Base-by-base conservation (phyloP, 2,113 vertebrate genomes). In the Ivindomyrus marchei region DNA sequence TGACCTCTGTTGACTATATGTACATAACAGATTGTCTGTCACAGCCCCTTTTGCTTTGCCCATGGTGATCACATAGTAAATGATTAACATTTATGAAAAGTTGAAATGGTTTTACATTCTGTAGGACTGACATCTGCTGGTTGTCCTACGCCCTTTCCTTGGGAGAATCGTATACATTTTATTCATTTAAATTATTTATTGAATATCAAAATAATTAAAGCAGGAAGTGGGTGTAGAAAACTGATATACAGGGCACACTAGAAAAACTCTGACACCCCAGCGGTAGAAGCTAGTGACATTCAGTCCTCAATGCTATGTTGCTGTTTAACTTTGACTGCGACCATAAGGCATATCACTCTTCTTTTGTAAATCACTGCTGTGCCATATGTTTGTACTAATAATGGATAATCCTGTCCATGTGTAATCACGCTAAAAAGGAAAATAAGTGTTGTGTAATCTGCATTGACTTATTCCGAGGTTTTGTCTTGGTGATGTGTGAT, bases 1-100 rank as follows among this genome's bases (percentile, higher is more conserved):
- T 93, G 95, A 94, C 95, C 94, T 53, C 49, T 89, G 31, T 66
- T 56, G 47, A 53, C 24, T 90, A 89, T 92, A 93, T 90, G 92
- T 89, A 66, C 85, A 90, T 90, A 10, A 42, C 27, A 46, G 47
- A 46, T 70, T 90, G 74, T 36, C 88, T 91, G 74, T 24, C 84
- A 85, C 3, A 19, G 58, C 87, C 83, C 36, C 8, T 53, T 49
- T 49, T 88, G 85, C 47, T 31, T 46, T 62, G 5, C 24, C 36
- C 49, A 31, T 31, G 21, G 27, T 24, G 53, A 45, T 90, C 42
- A 90, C 53, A 9, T 77, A 45, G 42, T 88, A 19, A 66, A 77
- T 83, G 77, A 53, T 83, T 80, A 27, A 3, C n/a, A 50, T 83
- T 42, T 24, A 58, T 70, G 36, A 13, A 24, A 42, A 90, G n/a